Percentiles rank a stretch among this genome's conserved stretches.
phyloP scores from a whole-genome alignment of 1,140 invertebrate genomes.

The Phymastichus coffea region DNA sequence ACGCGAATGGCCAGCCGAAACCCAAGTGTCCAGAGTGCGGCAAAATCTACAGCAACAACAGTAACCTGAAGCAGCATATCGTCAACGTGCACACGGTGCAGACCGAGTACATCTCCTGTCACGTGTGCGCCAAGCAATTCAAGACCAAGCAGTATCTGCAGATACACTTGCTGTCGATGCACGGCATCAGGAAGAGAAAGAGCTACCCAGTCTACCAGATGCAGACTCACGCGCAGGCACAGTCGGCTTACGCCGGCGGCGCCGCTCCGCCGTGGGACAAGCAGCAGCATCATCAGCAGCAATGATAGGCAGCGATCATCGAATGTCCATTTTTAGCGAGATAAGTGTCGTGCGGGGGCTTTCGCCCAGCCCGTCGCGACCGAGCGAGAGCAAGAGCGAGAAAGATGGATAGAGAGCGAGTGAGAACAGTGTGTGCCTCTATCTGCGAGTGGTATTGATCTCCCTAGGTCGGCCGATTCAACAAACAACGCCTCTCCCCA shows the following conservation, averaged over 20 bases:
- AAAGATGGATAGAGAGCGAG: slow-evolving; percentile 24
- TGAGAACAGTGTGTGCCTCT: slow-evolving; percentile 33
- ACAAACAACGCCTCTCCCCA: slow-evolving; percentile 52
- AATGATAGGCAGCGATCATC: slow-evolving; percentile 33
- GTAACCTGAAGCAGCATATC: slow-evolving; percentile 74
- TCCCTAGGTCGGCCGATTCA: slow-evolving; percentile 43
- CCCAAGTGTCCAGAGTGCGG: slow-evolving; percentile 69
- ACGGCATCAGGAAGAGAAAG: slow-evolving; percentile 66
- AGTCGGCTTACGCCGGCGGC: slow-evolving; percentile 30
- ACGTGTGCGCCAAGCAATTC: slow-evolving; percentile 67
- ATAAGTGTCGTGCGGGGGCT: too few species aligned
- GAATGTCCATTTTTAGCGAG: not conserved
- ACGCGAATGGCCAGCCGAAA: slow-evolving; percentile 46
- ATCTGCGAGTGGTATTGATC: slow-evolving; percentile 50
- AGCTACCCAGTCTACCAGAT: slow-evolving; percentile 55
- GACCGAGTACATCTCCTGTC: slow-evolving; percentile 65
- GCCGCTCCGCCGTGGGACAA: slow-evolving; percentile 23
- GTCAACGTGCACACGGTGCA: slow-evolving; percentile 71
- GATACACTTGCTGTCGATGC: slow-evolving; percentile 70
- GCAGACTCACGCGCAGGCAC: slow-evolving; percentile 35
- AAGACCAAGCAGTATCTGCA: slow-evolving; percentile 72
- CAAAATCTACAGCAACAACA: slow-evolving; percentile 66
- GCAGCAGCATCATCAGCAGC: slow-evolving; percentile 40
- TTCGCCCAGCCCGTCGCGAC: too few species aligned
- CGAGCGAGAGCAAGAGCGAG: slow-evolving; percentile 6